phyloP scores from a whole-genome alignment of 2,888 invertebrate species.

The Chromoteleia sp. region DNA sequence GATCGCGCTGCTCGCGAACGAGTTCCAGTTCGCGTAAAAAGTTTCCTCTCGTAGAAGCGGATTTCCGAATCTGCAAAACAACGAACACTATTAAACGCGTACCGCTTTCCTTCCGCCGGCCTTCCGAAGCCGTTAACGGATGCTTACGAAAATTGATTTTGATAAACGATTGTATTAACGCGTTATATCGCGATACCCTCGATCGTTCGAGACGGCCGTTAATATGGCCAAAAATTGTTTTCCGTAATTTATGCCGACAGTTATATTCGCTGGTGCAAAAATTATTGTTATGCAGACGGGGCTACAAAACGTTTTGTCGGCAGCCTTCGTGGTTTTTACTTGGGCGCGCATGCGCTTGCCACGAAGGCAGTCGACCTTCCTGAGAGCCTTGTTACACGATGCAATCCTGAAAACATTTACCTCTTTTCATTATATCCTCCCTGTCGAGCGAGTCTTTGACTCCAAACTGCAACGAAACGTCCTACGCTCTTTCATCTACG shows the following conservation, averaged over 20 bases:
- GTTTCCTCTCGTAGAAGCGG: too few species aligned
- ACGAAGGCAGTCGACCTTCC: constrained; percentile 80
- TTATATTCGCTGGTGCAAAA: constrained; percentile 61
- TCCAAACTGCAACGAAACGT: constrained; percentile 40
- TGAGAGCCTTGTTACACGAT: constrained; percentile 80
- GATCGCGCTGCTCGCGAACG: too few species aligned
- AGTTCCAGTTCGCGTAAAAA: too few species aligned
- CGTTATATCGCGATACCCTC: constrained; percentile 29
- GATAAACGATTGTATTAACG: constrained; percentile 53
- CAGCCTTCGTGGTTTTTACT: constrained; percentile 62
- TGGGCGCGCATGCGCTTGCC: constrained; percentile 72
- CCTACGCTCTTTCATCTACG: too few species aligned
- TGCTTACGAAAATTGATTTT: constrained; percentile 34
- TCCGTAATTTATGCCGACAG: constrained; percentile 56
- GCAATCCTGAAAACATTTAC: constrained; percentile 78
- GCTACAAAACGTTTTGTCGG: constrained; percentile 67
- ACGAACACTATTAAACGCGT: not conserved
- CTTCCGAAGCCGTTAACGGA: constrained; percentile 22
- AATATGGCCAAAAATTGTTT: constrained; percentile 51
- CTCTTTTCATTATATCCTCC: constrained; percentile 68
- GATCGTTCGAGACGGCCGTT: constrained; percentile 34
- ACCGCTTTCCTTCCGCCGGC: not conserved
- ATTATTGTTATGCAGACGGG: constrained; percentile 65
- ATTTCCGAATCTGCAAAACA: too few species aligned
- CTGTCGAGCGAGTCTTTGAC: constrained; percentile 64